phyloP scores from a whole-genome alignment of 53 echinoderm and acorn worm species.

The Paelopatides confundens region DNA sequence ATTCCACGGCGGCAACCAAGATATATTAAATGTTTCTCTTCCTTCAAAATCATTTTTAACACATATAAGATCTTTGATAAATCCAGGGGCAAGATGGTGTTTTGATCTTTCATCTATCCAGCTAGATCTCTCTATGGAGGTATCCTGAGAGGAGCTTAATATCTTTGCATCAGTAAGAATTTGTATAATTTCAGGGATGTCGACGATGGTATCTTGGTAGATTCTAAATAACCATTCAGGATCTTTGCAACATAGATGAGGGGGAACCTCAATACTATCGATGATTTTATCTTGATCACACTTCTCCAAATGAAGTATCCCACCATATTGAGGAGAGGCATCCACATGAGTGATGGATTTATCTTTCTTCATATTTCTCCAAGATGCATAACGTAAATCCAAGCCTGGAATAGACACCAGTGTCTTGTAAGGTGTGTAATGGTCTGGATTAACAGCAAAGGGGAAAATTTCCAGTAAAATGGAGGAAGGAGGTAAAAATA shows the following conservation, averaged over 20 bases:
- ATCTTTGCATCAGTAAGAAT: conserved; percentile 38
- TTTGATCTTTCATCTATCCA: background rate
- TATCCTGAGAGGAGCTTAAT: background rate
- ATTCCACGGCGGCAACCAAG: conserved; percentile 91
- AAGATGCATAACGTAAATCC: conserved; percentile 71
- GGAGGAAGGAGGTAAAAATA: conserved; percentile 79
- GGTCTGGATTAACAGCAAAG: conserved; percentile 87
- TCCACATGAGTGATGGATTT: conserved; percentile 80
- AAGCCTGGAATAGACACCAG: conserved; percentile 72
- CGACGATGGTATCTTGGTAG: conserved; percentile 92
- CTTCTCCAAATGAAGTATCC: conserved; percentile 73
- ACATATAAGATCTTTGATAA: background rate
- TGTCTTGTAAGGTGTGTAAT: conserved; percentile 96
- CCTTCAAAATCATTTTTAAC: background rate
- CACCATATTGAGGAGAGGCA: conserved; percentile 72
- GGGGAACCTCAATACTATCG: conserved; percentile 75
- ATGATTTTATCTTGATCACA: conserved; percentile 69
- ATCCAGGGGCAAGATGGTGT: conserved; percentile 5
- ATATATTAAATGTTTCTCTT: conserved; percentile 40
- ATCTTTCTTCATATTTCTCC: conserved; percentile 75
- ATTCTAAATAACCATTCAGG: conserved; percentile 92
- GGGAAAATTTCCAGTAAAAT: conserved; percentile 86
- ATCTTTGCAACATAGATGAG: conserved; percentile 90
- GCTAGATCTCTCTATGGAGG: background rate
- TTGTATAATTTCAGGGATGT: conserved; percentile 61